These are phyloP conservation scores for Hyalella azteca DNA, from an alignment of 2,888 invertebrate genomes.

Conservation along the genomic window DNA sequence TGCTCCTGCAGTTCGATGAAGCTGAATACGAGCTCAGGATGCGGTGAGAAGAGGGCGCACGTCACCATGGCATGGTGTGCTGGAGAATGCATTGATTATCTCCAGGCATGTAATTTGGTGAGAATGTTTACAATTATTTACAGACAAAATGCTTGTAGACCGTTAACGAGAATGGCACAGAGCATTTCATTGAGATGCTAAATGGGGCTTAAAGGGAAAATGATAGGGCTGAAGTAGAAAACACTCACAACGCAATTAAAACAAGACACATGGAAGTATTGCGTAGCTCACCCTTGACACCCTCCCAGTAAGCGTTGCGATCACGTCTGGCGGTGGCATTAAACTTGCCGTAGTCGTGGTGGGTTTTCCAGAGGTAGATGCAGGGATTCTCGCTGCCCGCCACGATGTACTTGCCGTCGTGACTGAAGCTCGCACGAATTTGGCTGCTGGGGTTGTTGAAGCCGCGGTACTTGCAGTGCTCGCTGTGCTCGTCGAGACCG, in stretches of 20 bases:
- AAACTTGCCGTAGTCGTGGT: constrained; percentile 93
- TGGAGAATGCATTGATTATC: constrained; percentile 60
- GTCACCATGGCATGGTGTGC: constrained; percentile 96
- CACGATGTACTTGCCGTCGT: constrained; percentile 95
- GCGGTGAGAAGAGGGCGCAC: constrained; percentile 96
- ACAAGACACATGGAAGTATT: background rate
- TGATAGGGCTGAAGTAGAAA: too few species aligned
- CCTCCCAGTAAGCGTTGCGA: constrained; percentile 95
- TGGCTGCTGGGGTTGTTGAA: constrained; percentile 94
- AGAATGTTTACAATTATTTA: too few species aligned
- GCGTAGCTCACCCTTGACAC: constrained; percentile 70
- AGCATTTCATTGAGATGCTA: too few species aligned
- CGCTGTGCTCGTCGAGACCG: constrained; percentile 89
- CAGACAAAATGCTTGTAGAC: too few species aligned
- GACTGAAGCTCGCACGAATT: constrained; percentile 96
- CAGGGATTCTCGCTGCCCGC: constrained; percentile 97
- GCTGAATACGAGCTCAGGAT: constrained; percentile 85
- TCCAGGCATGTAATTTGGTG: too few species aligned
- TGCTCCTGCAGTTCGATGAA: constrained; percentile 66
- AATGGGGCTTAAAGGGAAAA: too few species aligned
- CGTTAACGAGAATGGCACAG: too few species aligned
- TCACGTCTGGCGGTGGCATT: constrained; percentile 84
- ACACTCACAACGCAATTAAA: too few species aligned
- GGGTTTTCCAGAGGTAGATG: constrained; percentile 97
- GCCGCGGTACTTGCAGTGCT: constrained; percentile 94